Base-by-base conservation (phyloP, 2,797 vertebrate species). In the Apogon hyalosoma region DNA sequence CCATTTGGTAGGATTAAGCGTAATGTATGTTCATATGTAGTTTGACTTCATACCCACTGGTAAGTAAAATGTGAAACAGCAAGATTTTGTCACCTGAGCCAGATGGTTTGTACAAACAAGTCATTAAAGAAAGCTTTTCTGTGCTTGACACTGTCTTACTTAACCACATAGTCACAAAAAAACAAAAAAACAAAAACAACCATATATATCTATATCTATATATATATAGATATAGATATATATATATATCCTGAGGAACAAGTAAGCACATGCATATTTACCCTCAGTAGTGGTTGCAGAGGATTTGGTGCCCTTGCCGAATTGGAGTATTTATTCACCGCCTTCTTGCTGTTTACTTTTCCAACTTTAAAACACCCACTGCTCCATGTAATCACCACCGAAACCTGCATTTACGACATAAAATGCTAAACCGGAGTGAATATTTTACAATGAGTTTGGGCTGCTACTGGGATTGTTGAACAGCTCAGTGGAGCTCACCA, bases 391-490 rank as follows among this genome's bases (percentile, higher is more conserved):
- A 41, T 12, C 11, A 41, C 11, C 11, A 41, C 6, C 40, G 11
- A 41, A 41, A 41, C 14, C 11, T 41, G 11, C 14, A 41, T 12
- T 12, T 12, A 41, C 4, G 4, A 12, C 40, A 41, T 41, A n/a
- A 42, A 56, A 28, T 15, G 36, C 6, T 6, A 13, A 40, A 49
- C 39, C 19, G 24, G 1, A 53, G 1, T 18, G 7, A 65, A 60
- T 14, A 1, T 0, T 73, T 63, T 58, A 54, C 3, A 19, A 14
- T 13, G 31, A 50, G 14, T 58, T 12, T 14, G 10, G 42, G 28
- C 75, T 69, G 75, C 69, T 77, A 61, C 52, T 38, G 51, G 58
- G 74, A 73, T 46, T 2, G 0, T 1, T 19, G 40, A 80, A 42
- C 40, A 47, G 21, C 54, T 72, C 40, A 52, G 58, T 48, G 47